A percentile compares a stretch with the other conserved stretches of the same genome.
These are phyloP conservation scores for Idaea aversata DNA, from an alignment of 2,888 invertebrate genomes.

Conservation along the genomic window DNA sequence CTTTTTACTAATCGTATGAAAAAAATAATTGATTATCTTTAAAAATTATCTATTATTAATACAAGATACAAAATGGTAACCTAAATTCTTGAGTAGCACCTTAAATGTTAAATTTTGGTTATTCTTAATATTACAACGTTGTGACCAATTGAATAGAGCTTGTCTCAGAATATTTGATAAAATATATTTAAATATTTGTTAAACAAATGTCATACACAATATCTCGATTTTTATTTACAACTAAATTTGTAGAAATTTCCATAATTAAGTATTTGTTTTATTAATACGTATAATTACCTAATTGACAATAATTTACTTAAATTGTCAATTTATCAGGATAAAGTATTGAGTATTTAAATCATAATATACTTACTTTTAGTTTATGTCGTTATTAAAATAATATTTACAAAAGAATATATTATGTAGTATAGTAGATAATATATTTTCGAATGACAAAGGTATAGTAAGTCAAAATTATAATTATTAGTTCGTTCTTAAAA, in stretches of 20 bases:
- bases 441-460: not conserved
- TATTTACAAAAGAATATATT: slow-evolving; percentile 41
- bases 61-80: slow-evolving; percentile 67
- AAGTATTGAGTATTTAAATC: slow-evolving; percentile 41
- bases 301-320: slow-evolving; percentile 18
- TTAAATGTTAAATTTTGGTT: slow-evolving; percentile 46
- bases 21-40: slow-evolving; percentile 31
- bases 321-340: slow-evolving; percentile 28
- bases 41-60: slow-evolving; percentile 49
- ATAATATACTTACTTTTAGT: slow-evolving; percentile 11
- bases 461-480: not conserved
- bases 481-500: not conserved
- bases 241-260: slow-evolving; percentile 5
- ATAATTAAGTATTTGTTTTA: slow-evolving; percentile 21
- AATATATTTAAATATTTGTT: not conserved
- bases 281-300: slow-evolving; percentile 21
- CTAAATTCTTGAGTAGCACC: slow-evolving; percentile 55
- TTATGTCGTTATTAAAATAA: slow-evolving; percentile 18
- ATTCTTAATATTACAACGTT: slow-evolving; percentile 22
- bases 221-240: slow-evolving; percentile 17
- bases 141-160: not conserved
- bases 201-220: slow-evolving; percentile 26
- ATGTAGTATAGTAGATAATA: no score
- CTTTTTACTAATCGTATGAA: not conserved
- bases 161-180: not conserved